Evolutionary conservation across 2,113 vertebrate species (phyloP), one percentile per base, ranked within the genome.

Genomic region (Dipodomys ordii): DNA sequence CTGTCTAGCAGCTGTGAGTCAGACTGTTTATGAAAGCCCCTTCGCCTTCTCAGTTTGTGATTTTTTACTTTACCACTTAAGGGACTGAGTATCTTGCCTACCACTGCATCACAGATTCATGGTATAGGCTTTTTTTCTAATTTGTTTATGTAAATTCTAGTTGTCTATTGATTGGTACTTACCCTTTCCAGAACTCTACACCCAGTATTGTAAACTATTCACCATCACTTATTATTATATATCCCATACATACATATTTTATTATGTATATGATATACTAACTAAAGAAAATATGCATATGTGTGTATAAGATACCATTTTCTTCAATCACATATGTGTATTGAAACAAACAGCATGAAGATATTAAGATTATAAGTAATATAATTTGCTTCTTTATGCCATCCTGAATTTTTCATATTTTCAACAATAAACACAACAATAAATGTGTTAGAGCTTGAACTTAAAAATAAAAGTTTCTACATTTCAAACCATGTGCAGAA

Each of bases 1-100:
- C 35, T 82, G 44, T 85, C 65, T 91, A 77, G 65, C 80, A 95
- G 87, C 83, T 93, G 57, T 86, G 65, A 88, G 57, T 73, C 60
- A 82, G 19, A 76, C 27, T 72, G 30, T 62, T 83, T 91, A 60
- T 19, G 25, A 93, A 93, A 88, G 71, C 19, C 67, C 15, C 20
- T 69, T 53, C 88, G 74, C 87, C 76, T 83, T 94, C 46, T 86
- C n/a, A 46, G 16, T 91, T 88, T 94, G 49, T 86, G 9, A 39
- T 93, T 86, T 87, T 92, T 84, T 28, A 93, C 18, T 93, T 89
- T 39, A 91, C 62, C 23, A 91, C 86, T 88, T 78, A 88, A 16
- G 35, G 19, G 5, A 72, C 83, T 85, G 73, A 87, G 23, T 57
- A 2, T 79, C 60, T 83, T 92, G 79, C 35, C 35, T 88, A 91